phyloP scores from a whole-genome alignment of 2,888 invertebrate species.

The Hyalella azteca region DNA sequence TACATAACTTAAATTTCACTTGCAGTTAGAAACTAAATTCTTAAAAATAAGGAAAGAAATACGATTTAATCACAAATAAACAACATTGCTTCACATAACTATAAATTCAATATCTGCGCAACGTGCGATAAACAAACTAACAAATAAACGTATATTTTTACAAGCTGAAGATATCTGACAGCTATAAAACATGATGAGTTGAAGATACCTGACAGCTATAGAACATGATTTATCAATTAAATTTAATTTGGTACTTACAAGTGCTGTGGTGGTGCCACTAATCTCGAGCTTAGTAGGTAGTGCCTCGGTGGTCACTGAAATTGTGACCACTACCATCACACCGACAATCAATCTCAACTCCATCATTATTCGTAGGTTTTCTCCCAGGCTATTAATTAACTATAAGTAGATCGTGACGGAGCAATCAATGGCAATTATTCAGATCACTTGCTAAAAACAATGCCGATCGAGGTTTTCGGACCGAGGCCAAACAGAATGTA shows the following conservation, averaged over 20 bases:
- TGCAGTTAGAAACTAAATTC: too few relatives aligned
- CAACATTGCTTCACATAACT: too few relatives aligned
- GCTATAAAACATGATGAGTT: too few relatives aligned
- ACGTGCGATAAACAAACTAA: too few relatives aligned
- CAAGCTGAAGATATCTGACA: too few relatives aligned
- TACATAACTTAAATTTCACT: too few relatives aligned
- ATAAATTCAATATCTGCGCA: too few relatives aligned
- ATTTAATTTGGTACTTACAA: slow-evolving; percentile 4
- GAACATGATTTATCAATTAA: too few relatives aligned
- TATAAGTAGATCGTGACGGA: not conserved
- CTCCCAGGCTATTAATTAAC: not conserved
- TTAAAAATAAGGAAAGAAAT: too few relatives aligned
- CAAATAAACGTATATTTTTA: too few relatives aligned
- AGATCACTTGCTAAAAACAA: not conserved
- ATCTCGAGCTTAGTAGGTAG: not conserved
- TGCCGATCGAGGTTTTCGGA: not conserved
- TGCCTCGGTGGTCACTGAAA: not conserved
- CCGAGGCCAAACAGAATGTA: not conserved
- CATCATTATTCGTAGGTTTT: not conserved
- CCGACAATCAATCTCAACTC: not conserved
- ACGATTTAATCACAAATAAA: too few relatives aligned
- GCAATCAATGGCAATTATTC: not conserved
- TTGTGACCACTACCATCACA: not conserved
- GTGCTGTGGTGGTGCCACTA: slow-evolving; percentile 5
- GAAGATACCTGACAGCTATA: too few relatives aligned